Conservation (phyloP, 2,888 invertebrate genomes). For the Drosophila ezoana region DNA sequence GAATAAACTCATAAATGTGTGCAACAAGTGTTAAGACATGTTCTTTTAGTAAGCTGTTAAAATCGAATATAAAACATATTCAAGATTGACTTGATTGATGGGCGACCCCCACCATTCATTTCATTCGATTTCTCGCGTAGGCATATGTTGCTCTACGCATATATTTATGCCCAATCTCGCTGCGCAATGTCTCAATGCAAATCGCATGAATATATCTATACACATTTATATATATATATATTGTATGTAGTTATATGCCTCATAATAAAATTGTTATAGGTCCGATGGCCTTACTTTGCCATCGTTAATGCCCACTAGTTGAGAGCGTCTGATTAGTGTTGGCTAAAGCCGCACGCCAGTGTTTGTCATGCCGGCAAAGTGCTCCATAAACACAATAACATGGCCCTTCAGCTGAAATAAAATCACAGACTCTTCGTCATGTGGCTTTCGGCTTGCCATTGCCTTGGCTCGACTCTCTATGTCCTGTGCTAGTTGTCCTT, state of each 20-base stretch:
- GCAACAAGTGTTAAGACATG: constrained; percentile 30
- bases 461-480: neutral
- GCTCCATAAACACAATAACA: constrained; percentile 58
- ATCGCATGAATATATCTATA: constrained; percentile 18
- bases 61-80: constrained; percentile 6
- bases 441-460: constrained; percentile 16
- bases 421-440: constrained; percentile 36
- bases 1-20: neutral
- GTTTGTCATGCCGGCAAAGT: constrained; percentile 49
- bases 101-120: neutral
- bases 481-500: neutral
- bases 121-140: neutral
- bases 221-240: neutral
- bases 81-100: constrained; percentile 14
- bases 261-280: constrained; percentile 20
- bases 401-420: constrained; percentile 32
- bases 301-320: constrained; percentile 29
- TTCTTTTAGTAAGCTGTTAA: constrained; percentile 20
- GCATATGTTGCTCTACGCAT: constrained; percentile 4
- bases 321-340: constrained; percentile 50
- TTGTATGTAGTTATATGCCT: neutral
- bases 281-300: neutral
- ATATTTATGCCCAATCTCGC: constrained; percentile 5
- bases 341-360: constrained; percentile 22
- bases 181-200: constrained; percentile 28